phyloP scores from a whole-genome alignment of 2,113 vertebrate species.

The Anolis carolinensis region DNA sequence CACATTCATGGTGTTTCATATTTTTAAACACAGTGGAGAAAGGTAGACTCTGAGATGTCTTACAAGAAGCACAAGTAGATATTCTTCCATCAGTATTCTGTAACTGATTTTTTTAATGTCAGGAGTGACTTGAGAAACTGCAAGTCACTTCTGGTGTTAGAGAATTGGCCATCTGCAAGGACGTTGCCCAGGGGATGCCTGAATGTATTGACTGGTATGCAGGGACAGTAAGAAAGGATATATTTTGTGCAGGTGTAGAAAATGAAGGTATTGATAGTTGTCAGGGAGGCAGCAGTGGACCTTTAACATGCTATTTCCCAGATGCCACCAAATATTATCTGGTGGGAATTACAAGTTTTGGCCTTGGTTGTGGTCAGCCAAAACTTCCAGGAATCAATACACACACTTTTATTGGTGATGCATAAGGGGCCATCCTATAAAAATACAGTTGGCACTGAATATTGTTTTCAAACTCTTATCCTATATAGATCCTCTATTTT shows the following conservation, averaged over 20 bases:
- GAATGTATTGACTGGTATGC: slow-evolving; percentile 35
- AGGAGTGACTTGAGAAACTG: too few species aligned
- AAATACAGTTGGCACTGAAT: too few species aligned
- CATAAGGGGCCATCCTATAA: too few species aligned
- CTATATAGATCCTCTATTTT: too few species aligned
- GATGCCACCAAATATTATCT: slow-evolving; percentile 54
- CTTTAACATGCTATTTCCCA: slow-evolving; percentile 70
- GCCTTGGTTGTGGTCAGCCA: slow-evolving; percentile 70
- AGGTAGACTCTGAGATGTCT: slow-evolving; percentile 56
- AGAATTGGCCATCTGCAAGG: too few species aligned
- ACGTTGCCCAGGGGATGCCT: too few species aligned
- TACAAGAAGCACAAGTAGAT: slow-evolving; percentile 71
- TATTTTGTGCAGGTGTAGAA: slow-evolving; percentile 72
- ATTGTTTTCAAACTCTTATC: too few species aligned
- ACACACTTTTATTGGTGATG: slow-evolving; percentile 15
- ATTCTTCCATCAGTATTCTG: slow-evolving; percentile 68
- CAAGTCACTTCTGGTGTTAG: too few species aligned
- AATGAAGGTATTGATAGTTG: slow-evolving; percentile 68
- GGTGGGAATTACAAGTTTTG: slow-evolving; percentile 74
- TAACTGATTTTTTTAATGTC: too few species aligned
- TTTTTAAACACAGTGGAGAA: too few species aligned
- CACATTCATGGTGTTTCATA: too few species aligned
- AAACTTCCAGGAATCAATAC: slow-evolving; percentile 73
- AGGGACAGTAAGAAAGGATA: slow-evolving; percentile 43
- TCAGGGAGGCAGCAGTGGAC: slow-evolving; percentile 80